Conservation (phyloP, 1,140 invertebrate species). For the Drosophila rufa region DNA sequence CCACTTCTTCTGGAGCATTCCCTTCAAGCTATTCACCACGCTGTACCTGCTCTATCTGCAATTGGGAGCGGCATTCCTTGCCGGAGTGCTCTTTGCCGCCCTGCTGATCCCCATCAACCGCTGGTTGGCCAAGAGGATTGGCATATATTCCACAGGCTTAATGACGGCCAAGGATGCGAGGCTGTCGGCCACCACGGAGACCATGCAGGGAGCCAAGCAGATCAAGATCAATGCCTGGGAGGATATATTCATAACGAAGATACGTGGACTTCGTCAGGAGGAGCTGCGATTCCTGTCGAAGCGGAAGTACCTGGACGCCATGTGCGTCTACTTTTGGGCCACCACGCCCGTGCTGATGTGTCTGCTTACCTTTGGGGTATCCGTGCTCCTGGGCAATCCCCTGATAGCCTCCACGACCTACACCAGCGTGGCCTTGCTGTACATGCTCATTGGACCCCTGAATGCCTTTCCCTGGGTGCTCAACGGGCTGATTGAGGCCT, state of each 20-base stretch:
- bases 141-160: slow-evolving; percentile 92
- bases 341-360: slow-evolving; percentile 98
- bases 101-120: slow-evolving; percentile 98
- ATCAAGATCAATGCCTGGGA: slow-evolving; percentile 98
- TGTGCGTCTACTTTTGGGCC: slow-evolving; percentile 99
- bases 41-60: slow-evolving; percentile 94
- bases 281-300: slow-evolving; percentile 93
- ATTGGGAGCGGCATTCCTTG: slow-evolving; percentile 95
- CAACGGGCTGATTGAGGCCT: slow-evolving; percentile 97
- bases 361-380: slow-evolving; percentile 95
- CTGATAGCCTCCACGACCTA: slow-evolving; percentile 96
- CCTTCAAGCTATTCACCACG: slow-evolving; percentile 91
- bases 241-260: slow-evolving; percentile 91
- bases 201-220: slow-evolving; percentile 93
- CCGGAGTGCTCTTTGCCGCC: slow-evolving; percentile 94
- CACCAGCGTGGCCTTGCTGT: slow-evolving; percentile 96
- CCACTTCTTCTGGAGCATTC: slow-evolving; percentile 98
- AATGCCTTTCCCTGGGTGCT: slow-evolving; percentile 99
- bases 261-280: slow-evolving; percentile 88
- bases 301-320: slow-evolving; percentile 98
- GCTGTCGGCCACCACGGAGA: slow-evolving; percentile 95
- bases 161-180: slow-evolving; percentile 97
- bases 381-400: slow-evolving; percentile 92
- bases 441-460: slow-evolving; percentile 97
- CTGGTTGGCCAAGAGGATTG: slow-evolving; percentile 95